Evolutionary conservation across 2,113 vertebrate genomes (phyloP), one percentile per base, ranked within the genome.

Genomic region (Struthio camelus): DNA sequence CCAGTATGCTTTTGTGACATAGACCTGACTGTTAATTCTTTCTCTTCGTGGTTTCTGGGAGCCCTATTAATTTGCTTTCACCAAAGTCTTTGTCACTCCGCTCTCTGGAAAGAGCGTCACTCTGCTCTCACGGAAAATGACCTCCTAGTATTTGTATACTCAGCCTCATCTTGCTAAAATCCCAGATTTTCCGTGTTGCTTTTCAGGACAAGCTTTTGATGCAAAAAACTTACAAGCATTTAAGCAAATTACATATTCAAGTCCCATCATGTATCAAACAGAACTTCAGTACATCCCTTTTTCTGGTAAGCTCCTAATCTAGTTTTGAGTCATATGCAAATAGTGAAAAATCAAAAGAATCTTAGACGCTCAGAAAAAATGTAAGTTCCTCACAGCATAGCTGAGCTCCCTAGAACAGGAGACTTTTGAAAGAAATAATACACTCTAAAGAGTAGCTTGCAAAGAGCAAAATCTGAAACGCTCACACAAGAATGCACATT

Each of bases 281-380:
- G 61, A 95, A 66, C 38, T 92, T 69, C 54, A 93, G 50, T 48
- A 44, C 40, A 54, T 59, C 36, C 27, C 54, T 77, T 94, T 89
- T 70, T 62, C 84, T 79, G 32, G 12, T 85, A 71, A 70, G n/a
- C 56, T 80, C 54, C 59, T 91, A 91, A 94, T 77, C 53, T 87
- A 89, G 79, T 80, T 87, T 92, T 62, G 53, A 80, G 59, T 80
- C 66, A 73, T 80, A 89, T 66, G 78, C 50, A 93, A 95, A 96
- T 77, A 86, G 50, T 69, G 53, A 67, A 82, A 80, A 91, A 89
- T 87, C 28, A 93, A 93, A 95, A 87, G 58, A 87, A 94, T 85
- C 20, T 53, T 59, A n/a, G 30, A 46, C 92, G 44, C 46, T 85
- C 34, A 80, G 70, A 89, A 85, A 96, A 91, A 94, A 53, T 71